Evolutionary conservation across 2,888 invertebrate genomes (phyloP), one percentile per base, ranked within the genome.

Genomic region (Netelia fuscicornis): DNA sequence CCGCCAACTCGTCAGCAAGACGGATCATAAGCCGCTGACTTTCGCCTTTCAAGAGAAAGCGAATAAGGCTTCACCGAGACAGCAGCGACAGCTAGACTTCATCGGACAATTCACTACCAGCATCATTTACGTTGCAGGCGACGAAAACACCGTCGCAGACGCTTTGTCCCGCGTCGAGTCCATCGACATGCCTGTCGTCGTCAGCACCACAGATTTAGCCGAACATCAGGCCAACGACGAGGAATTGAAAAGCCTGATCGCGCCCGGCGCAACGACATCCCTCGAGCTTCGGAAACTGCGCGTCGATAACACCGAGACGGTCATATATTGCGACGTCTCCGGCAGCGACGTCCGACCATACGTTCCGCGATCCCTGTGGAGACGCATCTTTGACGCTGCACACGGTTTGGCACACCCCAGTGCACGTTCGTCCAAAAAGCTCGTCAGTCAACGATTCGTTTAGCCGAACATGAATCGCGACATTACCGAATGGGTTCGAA

Each of bases 361-460:
- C 65, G 68, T 90, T 9, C 89, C 89, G n/a, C 20, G 48, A 5
- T 0, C 48, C 2, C 64, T 89, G 0, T 76, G 88, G 3, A 81
- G 60, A 85, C 58, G 77, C n/a, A 75, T 87, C 5, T 88, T 88
- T 44, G 80, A 88, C 20, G 25, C 65, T 1, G 60, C 84, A 6
- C 87, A 89, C 25, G 62, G 65, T 0, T 58, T 89, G 0, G 70
- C 87, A 8, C 88, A 90, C 58, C 88, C 89, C 0, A 87, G 89
- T 13, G 86, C 86, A 2, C 71, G 86, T 48, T 25, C 70, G 2
- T 89, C 90, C 8, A 74, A 65, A 17, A 87, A 83, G 48, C 58
- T 89, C 8, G 87, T 92, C 48, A 44, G 81, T 13, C 72, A 85
- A 52, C 87, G 87, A 42, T 91, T 87, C 62, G 86, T 89, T 2